Base-by-base conservation (phyloP, 2,797 vertebrate genomes). In the Urosaurus nigricauda region DNA sequence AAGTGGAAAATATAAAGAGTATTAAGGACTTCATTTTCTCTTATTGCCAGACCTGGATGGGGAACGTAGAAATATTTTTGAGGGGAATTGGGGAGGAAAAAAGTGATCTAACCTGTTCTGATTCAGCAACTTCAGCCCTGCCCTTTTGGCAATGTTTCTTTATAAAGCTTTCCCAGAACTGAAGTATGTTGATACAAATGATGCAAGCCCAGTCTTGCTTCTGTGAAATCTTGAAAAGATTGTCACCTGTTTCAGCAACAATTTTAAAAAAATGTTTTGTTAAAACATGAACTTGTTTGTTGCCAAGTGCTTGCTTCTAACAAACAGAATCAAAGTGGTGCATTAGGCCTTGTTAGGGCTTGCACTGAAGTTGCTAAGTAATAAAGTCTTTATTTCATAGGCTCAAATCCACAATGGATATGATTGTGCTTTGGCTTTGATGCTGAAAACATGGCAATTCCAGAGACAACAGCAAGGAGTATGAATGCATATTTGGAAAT, bases 401-500 rank as follows among this genome's bases (percentile, higher is more conserved):
- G 43, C 78, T 47, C 32, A 79, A n/a, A 85, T 89, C 37, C 21
- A 24, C 19, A 26, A 29, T 40, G 14, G 0, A 89, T 84, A 89
- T 58, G 83, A 0, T 84, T 82, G 0, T 35, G 53, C 12, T 73
- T 88, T 83, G 80, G 80, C 11, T 71, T 88, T 70, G 0, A 17
- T 65, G 87, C 63, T 90, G 89, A 71, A 24, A 43, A 47, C 47
- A 53, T 0, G 43, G 0, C 29, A 86, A 87, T 90, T 87, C 86
- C 58, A 83, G 84, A 71, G 13, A 32, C 0, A 37, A 91, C 70
- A 92, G 91, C 32, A 92, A 88, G 83, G 85, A 51, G 2, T 0
- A 93, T 58, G 84, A 5, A 88, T 91, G 83, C 90, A 90, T 2
- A 86, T 78, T 43, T 79, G 13, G n/a, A 68, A 40, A 71, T 11